Percentiles rank a stretch among this genome's conserved stretches.
Conservation (phyloP, 2,113 vertebrate genomes). For the Neodon shergylaensis region DNA sequence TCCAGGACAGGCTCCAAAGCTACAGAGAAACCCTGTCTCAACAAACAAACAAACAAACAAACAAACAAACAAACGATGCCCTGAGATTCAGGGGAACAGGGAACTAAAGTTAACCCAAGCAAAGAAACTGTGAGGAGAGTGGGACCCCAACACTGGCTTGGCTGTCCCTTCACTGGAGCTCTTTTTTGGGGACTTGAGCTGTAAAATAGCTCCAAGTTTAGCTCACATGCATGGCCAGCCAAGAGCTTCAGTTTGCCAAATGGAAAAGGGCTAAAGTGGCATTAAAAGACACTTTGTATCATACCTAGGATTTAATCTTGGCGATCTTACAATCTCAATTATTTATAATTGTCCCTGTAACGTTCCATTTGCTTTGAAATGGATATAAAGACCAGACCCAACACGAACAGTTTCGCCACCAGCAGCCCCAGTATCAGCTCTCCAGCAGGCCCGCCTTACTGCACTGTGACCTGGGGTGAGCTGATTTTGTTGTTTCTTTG, state of each 20-base stretch:
- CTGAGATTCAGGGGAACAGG: not conserved
- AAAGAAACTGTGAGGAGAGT: not conserved
- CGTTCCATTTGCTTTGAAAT: constrained; percentile 72
- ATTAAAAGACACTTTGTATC: constrained; percentile 59
- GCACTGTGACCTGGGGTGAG: not conserved
- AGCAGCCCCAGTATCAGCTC: constrained; percentile 16
- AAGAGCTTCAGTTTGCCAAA: constrained; percentile 46
- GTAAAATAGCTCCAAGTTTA: not conserved
- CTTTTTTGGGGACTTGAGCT: not conserved
- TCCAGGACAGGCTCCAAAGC: too few species aligned
- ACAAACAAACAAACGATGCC: too few species aligned
- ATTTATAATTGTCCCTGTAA: constrained; percentile 71
- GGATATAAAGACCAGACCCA: constrained; percentile 68
- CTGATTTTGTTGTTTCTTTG: not conserved
- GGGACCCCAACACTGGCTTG: not conserved
- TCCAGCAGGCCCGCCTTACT: not conserved
- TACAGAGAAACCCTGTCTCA: too few species aligned
- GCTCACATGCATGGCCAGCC: not conserved
- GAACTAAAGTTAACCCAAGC: not conserved
- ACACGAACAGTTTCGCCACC: constrained; percentile 44
- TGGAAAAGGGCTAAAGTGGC: constrained; percentile 60
- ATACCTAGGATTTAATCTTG: constrained; percentile 68
- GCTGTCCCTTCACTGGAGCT: not conserved
- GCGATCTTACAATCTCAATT: constrained; percentile 51
- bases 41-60: too few species aligned